phyloP scores from a whole-genome alignment of 2,113 vertebrate species.

The Myanophis thanlyinensis region DNA sequence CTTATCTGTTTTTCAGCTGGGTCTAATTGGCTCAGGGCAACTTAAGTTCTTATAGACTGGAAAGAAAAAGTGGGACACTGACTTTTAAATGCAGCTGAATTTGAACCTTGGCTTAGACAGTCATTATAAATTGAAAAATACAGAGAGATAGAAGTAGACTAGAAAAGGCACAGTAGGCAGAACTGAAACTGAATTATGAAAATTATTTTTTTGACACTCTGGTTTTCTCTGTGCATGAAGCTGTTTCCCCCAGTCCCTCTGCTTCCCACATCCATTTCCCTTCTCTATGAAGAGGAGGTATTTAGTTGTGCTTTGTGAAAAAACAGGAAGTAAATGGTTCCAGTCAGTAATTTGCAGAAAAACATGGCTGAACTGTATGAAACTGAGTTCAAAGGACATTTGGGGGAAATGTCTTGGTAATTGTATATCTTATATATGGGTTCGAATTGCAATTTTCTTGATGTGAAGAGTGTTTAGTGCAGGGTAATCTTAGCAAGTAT shows the following conservation, averaged over 20 bases:
- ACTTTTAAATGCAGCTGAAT: neutral
- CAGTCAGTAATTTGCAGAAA: constrained; percentile 43
- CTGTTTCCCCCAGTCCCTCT: neutral
- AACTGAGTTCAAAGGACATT: neutral
- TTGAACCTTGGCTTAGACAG: neutral
- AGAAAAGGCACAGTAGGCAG: neutral
- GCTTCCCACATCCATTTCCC: neutral
- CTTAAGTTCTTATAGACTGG: neutral
- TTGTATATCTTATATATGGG: neutral
- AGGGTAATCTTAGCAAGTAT: neutral
- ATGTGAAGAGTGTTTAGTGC: neutral
- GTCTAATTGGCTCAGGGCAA: neutral
- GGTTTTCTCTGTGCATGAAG: neutral
- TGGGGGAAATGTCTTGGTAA: neutral
- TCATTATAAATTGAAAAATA: neutral
- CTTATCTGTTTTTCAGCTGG: too few species aligned
- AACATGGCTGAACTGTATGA: neutral
- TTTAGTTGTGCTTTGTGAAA: constrained; percentile 58
- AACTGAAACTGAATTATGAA: constrained; percentile 6
- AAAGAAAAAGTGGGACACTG: neutral
- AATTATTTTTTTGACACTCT: neutral
- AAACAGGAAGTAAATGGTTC: constrained; percentile 47
- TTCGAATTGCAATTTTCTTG: neutral
- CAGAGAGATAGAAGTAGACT: neutral
- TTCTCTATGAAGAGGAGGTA: neutral